Percentiles rank a stretch among this genome's conserved stretches.
phyloP scores from a whole-genome alignment of 2,888 invertebrate genomes.

The Agrypnus murinus region DNA sequence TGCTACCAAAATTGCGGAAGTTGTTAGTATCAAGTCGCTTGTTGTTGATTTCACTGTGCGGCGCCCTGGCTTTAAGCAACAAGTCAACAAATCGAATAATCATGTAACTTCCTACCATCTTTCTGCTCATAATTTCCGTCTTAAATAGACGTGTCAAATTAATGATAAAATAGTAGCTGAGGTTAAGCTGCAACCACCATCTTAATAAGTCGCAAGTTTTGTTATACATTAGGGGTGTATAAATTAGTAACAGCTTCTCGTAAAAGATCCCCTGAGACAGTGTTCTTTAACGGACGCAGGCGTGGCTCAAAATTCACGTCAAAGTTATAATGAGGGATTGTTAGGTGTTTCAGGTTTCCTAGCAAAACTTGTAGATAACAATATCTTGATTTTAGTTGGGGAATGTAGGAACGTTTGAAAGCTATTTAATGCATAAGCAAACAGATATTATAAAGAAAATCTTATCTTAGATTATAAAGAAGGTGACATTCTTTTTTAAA shows the following conservation, averaged over 20 bases:
- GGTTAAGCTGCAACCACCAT: slow-evolving; percentile 3
- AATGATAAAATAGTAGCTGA: not conserved
- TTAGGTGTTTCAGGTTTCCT: slow-evolving; percentile 5
- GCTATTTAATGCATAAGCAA: too few species aligned
- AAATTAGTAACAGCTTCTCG: slow-evolving; percentile 16
- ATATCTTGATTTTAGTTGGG: not conserved
- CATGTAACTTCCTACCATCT: too few species aligned
- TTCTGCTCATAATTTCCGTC: not conserved
- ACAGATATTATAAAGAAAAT: too few species aligned
- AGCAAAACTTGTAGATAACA: slow-evolving; percentile 10
- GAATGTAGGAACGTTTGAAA: too few species aligned
- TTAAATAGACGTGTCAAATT: not conserved
- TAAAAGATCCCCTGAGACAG: slow-evolving; percentile 19
- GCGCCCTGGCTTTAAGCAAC: too few species aligned
- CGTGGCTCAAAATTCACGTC: slow-evolving; percentile 11
- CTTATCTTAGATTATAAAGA: too few species aligned
- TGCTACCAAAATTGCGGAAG: too few species aligned
- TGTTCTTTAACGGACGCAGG: slow-evolving; percentile 14
- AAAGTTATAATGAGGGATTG: slow-evolving; percentile 27
- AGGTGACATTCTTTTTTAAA: too few species aligned
- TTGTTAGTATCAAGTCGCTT: too few species aligned
- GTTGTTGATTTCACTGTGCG: too few species aligned
- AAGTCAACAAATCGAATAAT: too few species aligned
- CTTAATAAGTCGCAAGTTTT: slow-evolving; percentile 3
- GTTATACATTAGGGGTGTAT: slow-evolving; percentile 4